Evolutionary conservation across 2,113 vertebrate genomes (phyloP), one percentile per base, ranked within the genome.

Genomic region (Circaetus gallicus): DNA sequence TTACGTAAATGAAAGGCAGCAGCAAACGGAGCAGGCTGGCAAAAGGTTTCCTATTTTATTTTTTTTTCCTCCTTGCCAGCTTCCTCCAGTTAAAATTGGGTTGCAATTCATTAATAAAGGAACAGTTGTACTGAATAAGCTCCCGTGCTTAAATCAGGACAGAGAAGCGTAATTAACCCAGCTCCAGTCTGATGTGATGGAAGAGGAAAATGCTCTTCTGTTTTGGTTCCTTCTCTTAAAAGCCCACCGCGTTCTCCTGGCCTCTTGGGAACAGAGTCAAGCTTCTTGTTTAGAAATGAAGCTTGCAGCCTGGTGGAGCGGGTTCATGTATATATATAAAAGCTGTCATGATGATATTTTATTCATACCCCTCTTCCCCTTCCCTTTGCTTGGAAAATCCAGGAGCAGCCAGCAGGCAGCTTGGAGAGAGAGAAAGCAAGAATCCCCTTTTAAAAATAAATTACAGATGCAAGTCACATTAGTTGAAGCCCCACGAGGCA

Each of bases 51-150:
- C 71, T 91, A 17, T 83, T 94, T 89, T 78, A 17, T 91, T 72
- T 52, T 36, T 52, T 59, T 56, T 11, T 3, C n/a, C 34, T 91
- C 52, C 81, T 96, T 12, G 5, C 93, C 95, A 95, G 94, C 82
- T 96, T 95, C 93, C 91, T 95, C 80, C 3, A 0, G 91, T 97
- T 96, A 97, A 97, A 97, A 94, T 91, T 97, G 92, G 96, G 93
- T 96, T 96, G 93, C 94, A 95, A 96, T 96, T 96, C 94, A 96
- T 97, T 97, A 97, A 96, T 97, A 97, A 97, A 97, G 96, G 92
- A 97, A 97, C 86, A 93, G 93, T 97, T 94, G 96, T 95, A 93
- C 93, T 95, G 96, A 97, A 96, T 96, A 96, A 96, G 95, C 90
- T 96, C 92, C 95, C 92, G 9, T 95, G 88, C 95, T 97, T 96